Percentiles rank a stretch among this genome's conserved stretches.
These are phyloP conservation scores for Colossoma macropomum DNA, from an alignment of 2,113 vertebrate genomes.

Conservation along the genomic window DNA sequence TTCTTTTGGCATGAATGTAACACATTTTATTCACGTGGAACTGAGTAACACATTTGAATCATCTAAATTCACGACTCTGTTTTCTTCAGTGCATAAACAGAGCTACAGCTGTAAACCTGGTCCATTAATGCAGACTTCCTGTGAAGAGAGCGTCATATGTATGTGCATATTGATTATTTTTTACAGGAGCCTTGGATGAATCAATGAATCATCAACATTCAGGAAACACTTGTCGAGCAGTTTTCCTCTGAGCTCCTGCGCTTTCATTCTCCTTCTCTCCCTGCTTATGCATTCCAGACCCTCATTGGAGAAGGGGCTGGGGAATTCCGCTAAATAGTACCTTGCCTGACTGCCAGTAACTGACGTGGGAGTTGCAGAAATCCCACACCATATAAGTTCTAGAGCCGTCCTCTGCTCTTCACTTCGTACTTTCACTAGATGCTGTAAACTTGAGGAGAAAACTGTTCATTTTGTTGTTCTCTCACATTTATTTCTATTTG, in stretches of 20 bases:
- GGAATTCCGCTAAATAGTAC: constrained; percentile 63
- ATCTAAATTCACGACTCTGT: no score
- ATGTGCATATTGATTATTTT: no score
- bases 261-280: neutral
- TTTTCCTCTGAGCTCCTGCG: neutral
- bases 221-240: no score
- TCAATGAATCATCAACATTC: no score
- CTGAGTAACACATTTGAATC: no score
- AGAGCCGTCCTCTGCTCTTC: constrained; percentile 33
- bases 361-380: constrained; percentile 45
- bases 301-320: constrained; percentile 23
- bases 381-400: constrained; percentile 60
- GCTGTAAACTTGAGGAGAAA: neutral
- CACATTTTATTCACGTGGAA: no score
- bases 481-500: constrained; percentile 16
- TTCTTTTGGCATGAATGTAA: no score
- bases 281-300: neutral
- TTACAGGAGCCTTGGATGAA: no score
- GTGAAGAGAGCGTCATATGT: no score
- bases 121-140: no score
- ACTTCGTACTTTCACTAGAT: neutral
- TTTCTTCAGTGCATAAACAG: no score
- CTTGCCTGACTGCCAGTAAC: constrained; percentile 67
- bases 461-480: neutral
- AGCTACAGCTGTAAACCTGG: no score